Conservation (phyloP, 2,888 invertebrate species). For the Dioctria linearis region DNA sequence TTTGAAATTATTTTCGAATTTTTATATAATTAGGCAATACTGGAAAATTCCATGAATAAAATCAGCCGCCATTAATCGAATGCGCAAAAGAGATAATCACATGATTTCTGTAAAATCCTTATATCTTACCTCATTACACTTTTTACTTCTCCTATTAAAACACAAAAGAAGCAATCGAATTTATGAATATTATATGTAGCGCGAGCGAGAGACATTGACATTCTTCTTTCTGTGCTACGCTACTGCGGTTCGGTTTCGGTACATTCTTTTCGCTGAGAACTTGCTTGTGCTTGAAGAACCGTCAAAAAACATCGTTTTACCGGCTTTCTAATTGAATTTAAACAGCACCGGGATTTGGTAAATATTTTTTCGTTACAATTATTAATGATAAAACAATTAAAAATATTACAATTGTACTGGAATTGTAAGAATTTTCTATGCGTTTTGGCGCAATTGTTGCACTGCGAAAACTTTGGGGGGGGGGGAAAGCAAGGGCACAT, state of each 20-base stretch:
- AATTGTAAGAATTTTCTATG: slow-evolving; percentile 9
- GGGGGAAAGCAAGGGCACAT: slow-evolving; percentile 10
- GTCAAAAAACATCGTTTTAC: slow-evolving; percentile 27
- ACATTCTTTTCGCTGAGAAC: slow-evolving; percentile 24
- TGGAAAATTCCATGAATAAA: no score
- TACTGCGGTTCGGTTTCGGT: slow-evolving; percentile 26
- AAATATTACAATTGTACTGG: background rate
- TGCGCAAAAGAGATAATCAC: no score
- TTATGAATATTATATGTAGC: background rate
- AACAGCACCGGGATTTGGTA: slow-evolving; percentile 37
- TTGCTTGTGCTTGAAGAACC: slow-evolving; percentile 26
- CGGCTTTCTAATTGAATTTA: slow-evolving; percentile 7
- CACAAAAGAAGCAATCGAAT: no score
- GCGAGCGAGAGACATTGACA: background rate
- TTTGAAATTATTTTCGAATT: no score
- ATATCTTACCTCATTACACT: no score
- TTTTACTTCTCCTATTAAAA: no score
- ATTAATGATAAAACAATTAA: slow-evolving; percentile 4
- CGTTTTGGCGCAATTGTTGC: slow-evolving; percentile 52
- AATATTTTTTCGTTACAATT: slow-evolving; percentile 20
- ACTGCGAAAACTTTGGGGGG: slow-evolving; percentile 1
- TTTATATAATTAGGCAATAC: no score
- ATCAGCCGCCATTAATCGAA: no score
- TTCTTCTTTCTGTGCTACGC: slow-evolving; percentile 37
- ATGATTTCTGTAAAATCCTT: no score